phyloP scores from a whole-genome alignment of 1,140 invertebrate genomes.

The Trichonephila clavipes region DNA sequence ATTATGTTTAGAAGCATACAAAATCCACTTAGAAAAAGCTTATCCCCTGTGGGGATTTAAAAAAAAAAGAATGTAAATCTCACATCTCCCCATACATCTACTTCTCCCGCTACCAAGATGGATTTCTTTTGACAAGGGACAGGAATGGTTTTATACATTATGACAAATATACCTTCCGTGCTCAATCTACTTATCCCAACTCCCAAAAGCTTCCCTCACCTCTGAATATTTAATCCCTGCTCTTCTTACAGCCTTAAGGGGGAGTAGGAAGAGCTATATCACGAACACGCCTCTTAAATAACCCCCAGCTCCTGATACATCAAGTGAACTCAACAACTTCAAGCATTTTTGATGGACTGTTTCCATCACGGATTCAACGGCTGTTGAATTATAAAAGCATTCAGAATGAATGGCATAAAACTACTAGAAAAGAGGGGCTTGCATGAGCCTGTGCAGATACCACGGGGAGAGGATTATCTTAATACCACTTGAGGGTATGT shows the following conservation, averaged over 20 bases:
- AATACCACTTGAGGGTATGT: constrained; percentile 61
- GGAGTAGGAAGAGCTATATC: background rate
- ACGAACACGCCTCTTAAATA: constrained; percentile 32
- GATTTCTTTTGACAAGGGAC: constrained; percentile 35
- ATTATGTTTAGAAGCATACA: no score
- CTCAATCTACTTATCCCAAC: constrained; percentile 63
- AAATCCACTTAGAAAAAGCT: background rate
- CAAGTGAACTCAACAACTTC: constrained; percentile 53
- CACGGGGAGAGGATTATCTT: constrained; percentile 49
- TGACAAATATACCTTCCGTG: constrained; percentile 42
- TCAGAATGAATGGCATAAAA: constrained; percentile 43
- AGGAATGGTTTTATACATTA: constrained; percentile 57
- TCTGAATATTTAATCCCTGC: constrained; percentile 72
- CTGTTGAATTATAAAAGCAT: constrained; percentile 69
- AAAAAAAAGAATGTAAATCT: background rate
- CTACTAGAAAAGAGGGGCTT: background rate
- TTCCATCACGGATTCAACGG: constrained; percentile 60
- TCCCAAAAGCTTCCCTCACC: constrained; percentile 5
- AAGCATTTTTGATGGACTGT: constrained; percentile 58
- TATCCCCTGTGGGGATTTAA: background rate
- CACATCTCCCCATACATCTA: background rate
- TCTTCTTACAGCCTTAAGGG: background rate
- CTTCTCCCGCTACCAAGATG: background rate
- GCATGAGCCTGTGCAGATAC: constrained; percentile 49
- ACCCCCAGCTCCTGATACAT: constrained; percentile 13